These are phyloP conservation scores for Quadroppia sp. DNA, from an alignment of 2,888 invertebrate species.

Conservation along the genomic window DNA sequence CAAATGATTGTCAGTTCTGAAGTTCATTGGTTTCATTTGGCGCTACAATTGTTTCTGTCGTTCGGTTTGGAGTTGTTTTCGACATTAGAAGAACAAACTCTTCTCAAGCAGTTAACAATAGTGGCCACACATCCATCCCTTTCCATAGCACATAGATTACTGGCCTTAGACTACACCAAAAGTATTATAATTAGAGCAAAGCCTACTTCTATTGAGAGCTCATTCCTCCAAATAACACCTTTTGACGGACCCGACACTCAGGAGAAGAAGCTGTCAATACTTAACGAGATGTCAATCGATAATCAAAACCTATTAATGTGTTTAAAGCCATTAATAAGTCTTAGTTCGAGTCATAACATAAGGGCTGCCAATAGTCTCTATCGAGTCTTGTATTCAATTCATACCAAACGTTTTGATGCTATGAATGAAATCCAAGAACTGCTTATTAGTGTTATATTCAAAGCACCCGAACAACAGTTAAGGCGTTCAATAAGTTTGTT, in stretches of 20 bases:
- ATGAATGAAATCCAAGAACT: slow-evolving; percentile 20
- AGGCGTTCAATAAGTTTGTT: slow-evolving; percentile 16
- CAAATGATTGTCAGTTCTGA: slow-evolving; percentile 43
- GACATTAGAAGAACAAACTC: slow-evolving; percentile 43
- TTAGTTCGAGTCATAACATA: slow-evolving; percentile 10
- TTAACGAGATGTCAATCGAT: slow-evolving; percentile 41
- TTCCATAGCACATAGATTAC: slow-evolving; percentile 44
- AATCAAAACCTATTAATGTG: slow-evolving; percentile 39
- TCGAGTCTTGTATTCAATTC: slow-evolving; percentile 26
- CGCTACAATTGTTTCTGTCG: slow-evolving; percentile 39
- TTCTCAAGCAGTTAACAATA: slow-evolving; percentile 44
- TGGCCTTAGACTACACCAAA: slow-evolving; percentile 44
- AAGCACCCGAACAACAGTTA: slow-evolving; percentile 27
- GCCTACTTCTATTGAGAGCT: slow-evolving; percentile 2
- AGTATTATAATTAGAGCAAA: slow-evolving; percentile 34
- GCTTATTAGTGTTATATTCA: slow-evolving; percentile 25
- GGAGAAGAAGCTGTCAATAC: slow-evolving; percentile 46
- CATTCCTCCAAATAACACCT: slow-evolving; percentile 7
- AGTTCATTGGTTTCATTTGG: slow-evolving; percentile 45
- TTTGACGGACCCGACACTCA: slow-evolving; percentile 47
- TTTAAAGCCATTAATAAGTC: slow-evolving; percentile 24
- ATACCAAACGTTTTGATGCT: slow-evolving; percentile 19
- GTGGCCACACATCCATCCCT: slow-evolving; percentile 45
- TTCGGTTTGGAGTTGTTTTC: slow-evolving; percentile 45
- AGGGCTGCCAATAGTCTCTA: slow-evolving; percentile 40